Conservation (phyloP, 2,888 invertebrate species). For the Caenorhabditis virilis region DNA sequence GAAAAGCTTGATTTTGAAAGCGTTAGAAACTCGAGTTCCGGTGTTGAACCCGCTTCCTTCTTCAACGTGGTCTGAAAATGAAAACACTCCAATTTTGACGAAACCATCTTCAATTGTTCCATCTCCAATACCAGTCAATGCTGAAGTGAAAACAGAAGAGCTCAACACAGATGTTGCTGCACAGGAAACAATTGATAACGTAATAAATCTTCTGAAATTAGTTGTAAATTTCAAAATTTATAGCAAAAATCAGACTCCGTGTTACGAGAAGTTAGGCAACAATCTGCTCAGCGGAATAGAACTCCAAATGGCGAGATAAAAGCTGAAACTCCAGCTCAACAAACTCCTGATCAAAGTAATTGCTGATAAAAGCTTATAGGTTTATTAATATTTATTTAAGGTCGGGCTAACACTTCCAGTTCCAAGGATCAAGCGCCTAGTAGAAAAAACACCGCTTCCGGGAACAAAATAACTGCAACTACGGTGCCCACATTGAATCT, state of each 20-base stretch:
- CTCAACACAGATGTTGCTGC: conserved; percentile 16
- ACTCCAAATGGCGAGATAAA: no score
- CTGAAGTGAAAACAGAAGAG: conserved; percentile 16
- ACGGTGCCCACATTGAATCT: conserved; percentile 30
- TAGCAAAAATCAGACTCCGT: neutral
- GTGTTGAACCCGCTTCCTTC: conserved; percentile 1
- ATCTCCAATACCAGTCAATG: conserved; percentile 17
- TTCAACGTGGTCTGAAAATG: neutral
- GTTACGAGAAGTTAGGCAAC: neutral
- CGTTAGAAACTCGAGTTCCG: conserved; percentile 56
- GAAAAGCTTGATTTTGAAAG: conserved; percentile 55
- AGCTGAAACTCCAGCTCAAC: conserved; percentile 27
- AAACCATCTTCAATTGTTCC: neutral
- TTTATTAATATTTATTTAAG: conserved; percentile 18
- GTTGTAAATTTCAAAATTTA: neutral
- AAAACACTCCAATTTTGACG: conserved; percentile 1
- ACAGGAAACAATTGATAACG: conserved; percentile 11
- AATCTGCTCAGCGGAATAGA: neutral
- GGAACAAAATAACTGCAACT: conserved; percentile 6
- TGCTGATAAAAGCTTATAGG: neutral
- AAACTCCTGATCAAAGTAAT: conserved; percentile 35
- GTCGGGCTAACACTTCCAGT: conserved; percentile 20
- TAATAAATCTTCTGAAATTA: neutral
- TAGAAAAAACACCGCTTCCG: conserved; percentile 7
- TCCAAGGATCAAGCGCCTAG: conserved; percentile 16